Conservation (phyloP, 2,888 invertebrate genomes). For the Apotomis betuletana region DNA sequence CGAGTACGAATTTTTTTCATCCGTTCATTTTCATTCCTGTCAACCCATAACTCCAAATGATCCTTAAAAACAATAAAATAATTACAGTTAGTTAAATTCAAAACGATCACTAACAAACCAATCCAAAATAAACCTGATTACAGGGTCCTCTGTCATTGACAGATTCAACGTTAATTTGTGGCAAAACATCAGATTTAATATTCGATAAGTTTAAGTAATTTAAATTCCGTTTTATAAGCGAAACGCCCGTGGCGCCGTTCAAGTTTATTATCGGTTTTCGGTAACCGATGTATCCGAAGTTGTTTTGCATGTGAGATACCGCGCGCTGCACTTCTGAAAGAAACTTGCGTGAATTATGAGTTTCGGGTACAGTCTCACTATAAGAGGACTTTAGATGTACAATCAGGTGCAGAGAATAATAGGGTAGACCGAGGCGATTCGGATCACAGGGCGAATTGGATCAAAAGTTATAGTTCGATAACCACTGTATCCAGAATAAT, state of each 20-base stretch:
- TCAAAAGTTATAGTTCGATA: too few species aligned
- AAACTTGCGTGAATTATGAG: constrained; percentile 73
- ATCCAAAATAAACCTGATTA: constrained; percentile 22
- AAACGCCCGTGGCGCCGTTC: constrained; percentile 42
- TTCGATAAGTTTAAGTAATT: constrained; percentile 32
- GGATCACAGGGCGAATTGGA: too few species aligned
- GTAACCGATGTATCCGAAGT: constrained; percentile 70
- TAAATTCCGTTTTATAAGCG: constrained; percentile 35
- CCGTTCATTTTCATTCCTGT: not conserved
- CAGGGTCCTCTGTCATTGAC: constrained; percentile 19
- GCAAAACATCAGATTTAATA: constrained; percentile 19
- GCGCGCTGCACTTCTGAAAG: constrained; percentile 70
- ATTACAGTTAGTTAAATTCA: not conserved
- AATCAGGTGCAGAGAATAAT: too few species aligned
- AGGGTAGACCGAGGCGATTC: too few species aligned
- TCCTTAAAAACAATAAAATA: too few species aligned
- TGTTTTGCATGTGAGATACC: constrained; percentile 77
- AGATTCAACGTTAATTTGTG: constrained; percentile 28
- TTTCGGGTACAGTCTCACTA: constrained; percentile 38
- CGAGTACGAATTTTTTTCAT: not conserved
- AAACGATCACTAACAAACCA: not conserved
- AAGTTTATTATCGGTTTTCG: constrained; percentile 73
- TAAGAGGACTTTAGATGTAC: constrained; percentile 6
- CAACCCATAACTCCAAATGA: not conserved
- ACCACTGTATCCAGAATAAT: too few species aligned